Evolutionary conservation across 2,888 invertebrate genomes (phyloP), one percentile per base, ranked within the genome.

Genomic region (Opisthograptis luteolata): DNA sequence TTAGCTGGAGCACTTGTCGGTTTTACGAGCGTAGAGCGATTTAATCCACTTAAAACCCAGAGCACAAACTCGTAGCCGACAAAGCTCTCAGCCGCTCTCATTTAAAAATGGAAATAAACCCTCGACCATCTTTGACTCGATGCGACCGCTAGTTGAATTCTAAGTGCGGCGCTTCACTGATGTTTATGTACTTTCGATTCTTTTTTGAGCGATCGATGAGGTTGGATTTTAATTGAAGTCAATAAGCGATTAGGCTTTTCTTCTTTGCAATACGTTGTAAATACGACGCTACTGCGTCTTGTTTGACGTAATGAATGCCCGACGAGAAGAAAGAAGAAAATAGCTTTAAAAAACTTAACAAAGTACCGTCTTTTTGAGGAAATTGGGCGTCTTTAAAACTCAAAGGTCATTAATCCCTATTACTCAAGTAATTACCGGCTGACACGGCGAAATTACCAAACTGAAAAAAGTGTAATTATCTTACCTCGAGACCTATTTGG

Each of bases 21-120:
- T 88, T 90, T 88, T 90, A 89, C 88, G 88, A 89, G 87, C 88
- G 84, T 84, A 73, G 84, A 87, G 88, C 88, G 88, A 88, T 91
- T 91, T 91, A 91, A 91, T 91, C 91, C 91, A 91, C 91, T 91
- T 91, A 91, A 90, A 91, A 91, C 89, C 84, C 89, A 84, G 83
- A 88, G 88, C 89, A 89, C 88, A 88, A 85, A 84, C 89, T 88
- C 84, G 64, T 70, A 81, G 84, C 89, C 89, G 88, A 89, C 89
- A 90, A 89, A 89, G 89, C 89, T 89, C 89, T 89, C 86, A 86
- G 87, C 82, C 87, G 87, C 83, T 86, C 88, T 89, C 87, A 89
- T 90, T 90, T 90, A 90, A 89, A 90, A 90, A 90, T 90, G 89
- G 89, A 90, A 90, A 89, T 90, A 90, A 90, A 89, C 84, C 79